Base-by-base conservation (phyloP, 2,888 invertebrate species). In the Bellardia pandia region DNA sequence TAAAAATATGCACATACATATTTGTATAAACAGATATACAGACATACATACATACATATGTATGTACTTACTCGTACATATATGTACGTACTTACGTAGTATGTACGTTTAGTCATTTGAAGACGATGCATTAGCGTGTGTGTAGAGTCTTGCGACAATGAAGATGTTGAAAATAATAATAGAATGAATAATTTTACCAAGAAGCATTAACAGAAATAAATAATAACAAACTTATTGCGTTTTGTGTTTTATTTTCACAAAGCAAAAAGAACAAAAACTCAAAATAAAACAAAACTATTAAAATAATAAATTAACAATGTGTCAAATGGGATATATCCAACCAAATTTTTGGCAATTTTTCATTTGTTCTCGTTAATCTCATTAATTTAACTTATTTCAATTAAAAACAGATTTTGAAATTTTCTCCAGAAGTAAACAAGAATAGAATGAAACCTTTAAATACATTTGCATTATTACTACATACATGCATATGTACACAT, bases 161-260 rank as follows among this genome's bases (percentile, higher is more conserved):
- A 33, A 60, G 60, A 60, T 60, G 33, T 33, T 56, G 11, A 58
- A 56, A 58, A 58, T 58, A 58, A 3, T 58, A 58, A 58, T 51
- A 51, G 51, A 51, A 51, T 51, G n/a, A 58, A 58, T 58, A 58
- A 11, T 58, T 58, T 11, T 58, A 58, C 23, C 30, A 58, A 58
- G 45, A 45, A 45, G 1, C 45, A 45, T 45, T 45, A 58, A 58
- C 4, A 13, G 11, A 58, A 14, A 56, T 14, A 16, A 23, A 56
- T n/a, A n/a, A n/a, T n/a, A 23, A 23, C 7, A 16, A 60, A 33
- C 13, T 33, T 14, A 33, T 37, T 33, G 60, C 60, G 14, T 60
- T 60, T 58, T 60, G 33, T 60, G 13, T 60, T 60, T 60, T 60
- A 37, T 60, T 33, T 60, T 14, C 37, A 14, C 33, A 14, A 60